Conservation (phyloP, 2,888 invertebrate genomes). For the Eupithecia insigniata region DNA sequence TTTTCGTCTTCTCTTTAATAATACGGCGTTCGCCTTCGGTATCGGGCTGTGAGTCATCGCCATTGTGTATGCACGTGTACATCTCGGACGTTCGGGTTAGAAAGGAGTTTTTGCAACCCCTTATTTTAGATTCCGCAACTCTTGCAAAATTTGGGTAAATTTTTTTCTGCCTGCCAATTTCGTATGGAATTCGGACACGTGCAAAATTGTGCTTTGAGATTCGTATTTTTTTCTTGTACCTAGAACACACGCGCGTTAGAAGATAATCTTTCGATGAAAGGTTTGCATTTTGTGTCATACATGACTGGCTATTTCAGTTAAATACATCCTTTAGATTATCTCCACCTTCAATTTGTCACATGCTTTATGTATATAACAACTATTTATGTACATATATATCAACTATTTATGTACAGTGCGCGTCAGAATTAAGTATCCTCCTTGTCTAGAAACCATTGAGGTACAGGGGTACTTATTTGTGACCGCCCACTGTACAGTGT, state of each 20-base stretch:
- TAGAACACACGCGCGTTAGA: conserved; percentile 43
- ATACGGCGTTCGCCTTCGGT: conserved; percentile 71
- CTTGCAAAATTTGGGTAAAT: conserved; percentile 82
- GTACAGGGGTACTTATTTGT: no score
- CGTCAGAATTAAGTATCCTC: no score
- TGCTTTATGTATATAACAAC: no score
- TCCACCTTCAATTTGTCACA: not conserved
- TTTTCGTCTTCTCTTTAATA: conserved; percentile 75
- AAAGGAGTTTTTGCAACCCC: conserved; percentile 83
- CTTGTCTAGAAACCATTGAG: no score
- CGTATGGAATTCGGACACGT: conserved; percentile 57
- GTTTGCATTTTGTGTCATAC: not conserved
- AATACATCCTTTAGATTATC: not conserved
- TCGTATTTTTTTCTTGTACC: conserved; percentile 39
- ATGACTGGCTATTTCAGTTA: not conserved
- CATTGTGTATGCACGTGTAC: conserved; percentile 82
- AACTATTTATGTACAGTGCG: no score
- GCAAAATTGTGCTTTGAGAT: conserved; percentile 50
- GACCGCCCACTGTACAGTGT: no score
- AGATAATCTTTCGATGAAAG: conserved; percentile 28
- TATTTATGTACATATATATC: no score
- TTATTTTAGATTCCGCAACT: conserved; percentile 82
- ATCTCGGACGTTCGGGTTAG: conserved; percentile 77
- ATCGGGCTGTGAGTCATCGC: conserved; percentile 79
- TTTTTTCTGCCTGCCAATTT: conserved; percentile 65